Conservation (phyloP, 2,113 vertebrate species). For the Australoheros scitulus region DNA sequence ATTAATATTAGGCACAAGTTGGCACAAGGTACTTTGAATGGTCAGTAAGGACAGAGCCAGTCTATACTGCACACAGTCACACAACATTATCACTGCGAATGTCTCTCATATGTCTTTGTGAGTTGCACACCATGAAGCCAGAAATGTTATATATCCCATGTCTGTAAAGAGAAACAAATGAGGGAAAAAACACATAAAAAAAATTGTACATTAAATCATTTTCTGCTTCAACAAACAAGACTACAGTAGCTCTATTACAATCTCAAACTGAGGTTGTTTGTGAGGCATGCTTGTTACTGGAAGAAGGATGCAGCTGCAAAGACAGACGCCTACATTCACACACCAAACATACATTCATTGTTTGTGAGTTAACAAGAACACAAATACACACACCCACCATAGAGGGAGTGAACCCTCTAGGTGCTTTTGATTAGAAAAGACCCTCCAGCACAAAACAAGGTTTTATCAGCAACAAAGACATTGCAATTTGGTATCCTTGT, state of each 20-base stretch:
- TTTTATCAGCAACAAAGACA: slow-evolving; percentile 75
- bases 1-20: not conserved
- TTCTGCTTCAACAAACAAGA: slow-evolving; percentile 2
- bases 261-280: slow-evolving; percentile 14
- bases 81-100: not conserved
- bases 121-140: not conserved
- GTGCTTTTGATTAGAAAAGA: slow-evolving; percentile 86
- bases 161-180: not conserved
- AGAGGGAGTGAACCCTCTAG: slow-evolving; percentile 77
- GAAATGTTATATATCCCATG: not conserved
- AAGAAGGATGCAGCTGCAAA: slow-evolving; percentile 14
- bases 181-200: slow-evolving; percentile 70
- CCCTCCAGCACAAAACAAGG: slow-evolving; percentile 81
- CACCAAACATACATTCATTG: not conserved
- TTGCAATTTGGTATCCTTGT: slow-evolving; percentile 69
- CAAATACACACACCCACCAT: slow-evolving; percentile 19
- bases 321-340: slow-evolving; percentile 20
- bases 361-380: slow-evolving; percentile 23
- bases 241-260: not conserved
- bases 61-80: not conserved
- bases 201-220: not conserved
- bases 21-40: not conserved
- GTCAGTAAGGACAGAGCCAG: not conserved
- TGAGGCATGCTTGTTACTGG: slow-evolving; percentile 23
- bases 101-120: not conserved